Conservation (phyloP, 2,797 vertebrate species). For the Pipistrellus pipistrellus region DNA sequence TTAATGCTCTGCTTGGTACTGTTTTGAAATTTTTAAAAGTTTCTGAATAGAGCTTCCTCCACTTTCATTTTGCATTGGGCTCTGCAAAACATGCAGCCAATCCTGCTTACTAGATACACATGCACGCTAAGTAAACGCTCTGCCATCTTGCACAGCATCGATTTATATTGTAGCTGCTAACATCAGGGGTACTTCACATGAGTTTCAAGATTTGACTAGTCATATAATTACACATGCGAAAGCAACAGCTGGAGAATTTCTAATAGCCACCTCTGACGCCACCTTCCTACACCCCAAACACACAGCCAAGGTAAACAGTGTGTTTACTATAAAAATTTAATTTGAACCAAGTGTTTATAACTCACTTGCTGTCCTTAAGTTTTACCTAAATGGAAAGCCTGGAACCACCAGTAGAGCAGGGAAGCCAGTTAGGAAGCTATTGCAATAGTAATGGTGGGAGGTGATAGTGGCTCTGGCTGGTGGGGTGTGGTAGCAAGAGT, state of each 20-base stretch:
- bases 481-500: neutral
- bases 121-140: constrained; percentile 64
- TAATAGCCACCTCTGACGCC: neutral
- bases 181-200: neutral
- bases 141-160: constrained; percentile 14
- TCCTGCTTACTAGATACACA: constrained; percentile 60
- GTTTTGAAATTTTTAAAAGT: constrained; percentile 53
- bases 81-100: constrained; percentile 55
- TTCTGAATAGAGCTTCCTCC: constrained; percentile 37
- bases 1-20: constrained; percentile 29
- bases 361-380: neutral
- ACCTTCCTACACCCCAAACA: neutral
- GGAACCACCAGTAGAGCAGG: neutral
- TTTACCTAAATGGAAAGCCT: constrained; percentile 9
- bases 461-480: neutral
- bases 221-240: neutral
- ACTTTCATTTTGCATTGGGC: constrained; percentile 42
- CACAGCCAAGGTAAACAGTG: neutral
- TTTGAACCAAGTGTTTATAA: constrained; percentile 42
- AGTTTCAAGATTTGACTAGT: constrained; percentile 22
- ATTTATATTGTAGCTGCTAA: constrained; percentile 44
- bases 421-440: constrained; percentile 24
- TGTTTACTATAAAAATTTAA: constrained; percentile 52
- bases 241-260: neutral
- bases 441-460: neutral